phyloP scores from a whole-genome alignment of 2,797 vertebrate species.

The Remorina albescens region DNA sequence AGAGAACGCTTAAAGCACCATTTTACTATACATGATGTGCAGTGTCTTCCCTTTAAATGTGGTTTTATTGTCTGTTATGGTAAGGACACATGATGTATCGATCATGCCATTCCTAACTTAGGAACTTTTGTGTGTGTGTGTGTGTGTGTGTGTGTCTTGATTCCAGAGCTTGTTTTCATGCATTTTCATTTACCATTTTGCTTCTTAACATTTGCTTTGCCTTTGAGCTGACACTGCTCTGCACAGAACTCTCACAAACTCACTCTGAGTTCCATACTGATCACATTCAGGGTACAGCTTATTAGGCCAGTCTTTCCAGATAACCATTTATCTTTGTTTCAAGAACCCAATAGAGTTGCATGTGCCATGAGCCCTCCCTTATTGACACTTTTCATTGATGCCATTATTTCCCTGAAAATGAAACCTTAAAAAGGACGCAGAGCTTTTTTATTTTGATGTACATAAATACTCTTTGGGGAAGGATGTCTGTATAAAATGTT shows the following conservation, averaged over 20 bases:
- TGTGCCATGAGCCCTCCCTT: constrained; percentile 6
- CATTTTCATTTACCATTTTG: background rate
- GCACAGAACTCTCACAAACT: too few species aligned
- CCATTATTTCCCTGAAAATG: constrained; percentile 31
- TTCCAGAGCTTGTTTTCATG: background rate
- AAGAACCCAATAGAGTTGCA: background rate
- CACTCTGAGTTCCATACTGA: constrained; percentile 1
- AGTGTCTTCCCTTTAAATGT: background rate
- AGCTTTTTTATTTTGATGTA: constrained; percentile 26
- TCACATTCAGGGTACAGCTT: background rate
- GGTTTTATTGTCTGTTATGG: background rate
- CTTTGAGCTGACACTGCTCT: background rate
- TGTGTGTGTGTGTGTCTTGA: background rate
- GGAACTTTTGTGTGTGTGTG: background rate
- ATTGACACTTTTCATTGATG: background rate
- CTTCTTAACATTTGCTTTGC: background rate
- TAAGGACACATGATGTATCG: background rate
- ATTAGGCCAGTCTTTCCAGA: background rate
- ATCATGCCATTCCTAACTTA: background rate
- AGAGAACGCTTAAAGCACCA: constrained; percentile 2
- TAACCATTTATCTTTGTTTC: background rate
- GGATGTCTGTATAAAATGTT: background rate
- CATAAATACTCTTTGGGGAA: constrained; percentile 4
- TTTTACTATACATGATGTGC: background rate
- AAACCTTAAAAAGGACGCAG: constrained; percentile 7